Percentiles rank a stretch among this genome's conserved stretches.
Evolutionary conservation across 2,888 invertebrate species (phyloP).

Genomic region (Leistus spinibarbis): DNA sequence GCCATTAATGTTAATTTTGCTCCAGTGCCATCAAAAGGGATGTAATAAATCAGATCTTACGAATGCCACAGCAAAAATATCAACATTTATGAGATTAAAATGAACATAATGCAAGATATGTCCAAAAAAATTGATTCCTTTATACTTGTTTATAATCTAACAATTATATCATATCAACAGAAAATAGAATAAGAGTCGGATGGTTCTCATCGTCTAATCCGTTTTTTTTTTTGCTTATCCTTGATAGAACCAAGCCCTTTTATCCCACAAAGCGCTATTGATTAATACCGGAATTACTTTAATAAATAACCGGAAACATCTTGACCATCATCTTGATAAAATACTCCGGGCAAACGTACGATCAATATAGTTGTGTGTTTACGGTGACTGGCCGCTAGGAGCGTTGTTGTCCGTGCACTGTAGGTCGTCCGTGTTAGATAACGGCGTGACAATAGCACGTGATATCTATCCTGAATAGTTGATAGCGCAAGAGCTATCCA

Average conservation of each 20-base stretch:
- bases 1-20: no score
- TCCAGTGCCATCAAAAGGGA: no score
- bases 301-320: conserved; percentile 37
- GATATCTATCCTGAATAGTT: not conserved
- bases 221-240: not conserved
- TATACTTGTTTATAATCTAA: no score
- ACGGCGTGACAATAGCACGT: not conserved
- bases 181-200: not conserved
- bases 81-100: no score
- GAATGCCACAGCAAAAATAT: no score
- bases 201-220: not conserved
- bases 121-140: no score
- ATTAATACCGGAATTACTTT: conserved; percentile 38
- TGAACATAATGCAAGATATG: no score
- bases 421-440: not conserved
- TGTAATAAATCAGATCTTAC: no score
- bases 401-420: not conserved
- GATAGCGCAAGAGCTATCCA: not conserved
- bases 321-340: conserved; percentile 37
- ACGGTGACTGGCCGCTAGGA: conserved; percentile 2
- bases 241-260: not conserved
- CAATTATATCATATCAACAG: not conserved
- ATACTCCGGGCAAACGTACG: not conserved
- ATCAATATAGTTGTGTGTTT: conserved; percentile 29
- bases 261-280: conserved; percentile 32